A percentile compares a stretch with the other conserved stretches of the same genome.
Evolutionary conservation across 2,888 invertebrate species (phyloP).

Genomic region (Acronicta alni): DNA sequence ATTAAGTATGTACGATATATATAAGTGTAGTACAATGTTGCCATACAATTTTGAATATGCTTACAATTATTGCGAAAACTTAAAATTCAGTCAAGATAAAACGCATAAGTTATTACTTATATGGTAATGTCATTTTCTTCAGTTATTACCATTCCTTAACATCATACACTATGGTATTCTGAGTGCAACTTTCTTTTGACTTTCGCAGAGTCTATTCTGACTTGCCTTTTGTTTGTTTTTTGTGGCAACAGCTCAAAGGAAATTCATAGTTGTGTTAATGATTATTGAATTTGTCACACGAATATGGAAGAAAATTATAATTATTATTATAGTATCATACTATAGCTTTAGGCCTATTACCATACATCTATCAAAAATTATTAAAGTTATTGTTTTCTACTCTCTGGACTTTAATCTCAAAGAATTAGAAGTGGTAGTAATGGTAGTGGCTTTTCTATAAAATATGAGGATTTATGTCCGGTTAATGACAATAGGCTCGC

Average conservation of each 20-base stretch:
- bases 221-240: slow-evolving; percentile 7
- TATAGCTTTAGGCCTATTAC: too few species aligned
- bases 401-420: too few species aligned
- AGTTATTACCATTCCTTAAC: slow-evolving; percentile 20
- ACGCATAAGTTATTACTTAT: slow-evolving; percentile 14
- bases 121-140: slow-evolving; percentile 6
- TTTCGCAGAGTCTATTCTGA: slow-evolving; percentile 24
- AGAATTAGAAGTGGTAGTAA: too few species aligned
- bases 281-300: not conserved
- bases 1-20: too few species aligned
- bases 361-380: too few species aligned
- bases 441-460: too few species aligned
- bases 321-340: too few species aligned
- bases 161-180: slow-evolving; percentile 11
- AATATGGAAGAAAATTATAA: too few species aligned
- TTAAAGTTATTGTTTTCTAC: too few species aligned
- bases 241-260: not conserved
- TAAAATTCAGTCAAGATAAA: not conserved
- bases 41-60: not conserved
- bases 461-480: too few species aligned
- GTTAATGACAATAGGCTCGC: too few species aligned
- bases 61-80: not conserved
- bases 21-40: too few species aligned
- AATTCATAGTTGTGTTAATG: not conserved
- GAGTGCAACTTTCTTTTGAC: slow-evolving; percentile 43